Evolutionary conservation across 2,797 vertebrate species (phyloP).

Genomic region (Anguilla pacifica): DNA sequence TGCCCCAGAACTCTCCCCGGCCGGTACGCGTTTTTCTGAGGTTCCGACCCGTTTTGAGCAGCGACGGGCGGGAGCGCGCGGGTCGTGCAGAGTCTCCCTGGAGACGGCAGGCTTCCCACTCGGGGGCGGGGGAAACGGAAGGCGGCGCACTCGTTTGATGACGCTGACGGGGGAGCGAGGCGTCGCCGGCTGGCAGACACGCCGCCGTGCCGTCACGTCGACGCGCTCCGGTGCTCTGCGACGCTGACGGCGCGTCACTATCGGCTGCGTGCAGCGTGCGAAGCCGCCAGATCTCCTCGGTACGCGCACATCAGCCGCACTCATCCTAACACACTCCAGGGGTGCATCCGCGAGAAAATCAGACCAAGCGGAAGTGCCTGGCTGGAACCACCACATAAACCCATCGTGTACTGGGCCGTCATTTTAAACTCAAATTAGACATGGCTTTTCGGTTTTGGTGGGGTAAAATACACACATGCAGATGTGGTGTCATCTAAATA

Average conservation of each 20-base stretch:
- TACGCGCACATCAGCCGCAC: constrained; percentile 11
- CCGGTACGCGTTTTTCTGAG: not conserved
- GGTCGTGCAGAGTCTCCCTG: not conserved
- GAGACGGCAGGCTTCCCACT: not conserved
- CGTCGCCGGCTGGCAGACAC: constrained; percentile 22
- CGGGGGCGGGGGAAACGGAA: not conserved
- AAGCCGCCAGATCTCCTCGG: constrained; percentile 11
- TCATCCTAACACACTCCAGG: not conserved
- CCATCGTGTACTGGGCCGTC: too few relatives aligned
- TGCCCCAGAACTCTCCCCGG: not conserved
- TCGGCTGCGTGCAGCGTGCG: not conserved
- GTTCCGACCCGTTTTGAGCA: not conserved
- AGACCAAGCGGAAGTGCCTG: not conserved
- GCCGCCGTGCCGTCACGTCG: not conserved
- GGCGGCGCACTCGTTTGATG: constrained; percentile 34
- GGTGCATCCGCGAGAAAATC: not conserved
- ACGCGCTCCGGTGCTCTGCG: not conserved
- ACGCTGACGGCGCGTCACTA: not conserved
- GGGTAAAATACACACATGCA: not conserved
- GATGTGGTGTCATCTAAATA: not conserved
- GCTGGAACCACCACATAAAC: not conserved
- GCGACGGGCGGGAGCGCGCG: not conserved
- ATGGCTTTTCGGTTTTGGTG: not conserved
- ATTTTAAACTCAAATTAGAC: not conserved
- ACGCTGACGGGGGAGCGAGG: constrained; percentile 54